Conservation (phyloP, 1,140 invertebrate species). For the Zelostemma sp. region DNA sequence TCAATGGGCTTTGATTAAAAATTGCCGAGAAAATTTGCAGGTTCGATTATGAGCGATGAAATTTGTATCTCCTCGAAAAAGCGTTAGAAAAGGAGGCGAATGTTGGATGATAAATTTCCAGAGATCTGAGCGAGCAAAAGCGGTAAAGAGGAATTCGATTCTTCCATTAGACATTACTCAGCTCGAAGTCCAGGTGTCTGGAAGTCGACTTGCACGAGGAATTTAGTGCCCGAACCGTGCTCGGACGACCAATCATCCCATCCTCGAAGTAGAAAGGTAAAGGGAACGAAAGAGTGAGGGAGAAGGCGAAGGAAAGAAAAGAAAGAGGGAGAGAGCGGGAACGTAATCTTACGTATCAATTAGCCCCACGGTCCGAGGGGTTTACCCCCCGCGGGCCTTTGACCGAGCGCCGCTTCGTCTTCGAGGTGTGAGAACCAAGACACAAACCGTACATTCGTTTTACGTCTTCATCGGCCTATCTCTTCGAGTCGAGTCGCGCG, state of each 20-base stretch:
- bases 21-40: too few relatives aligned
- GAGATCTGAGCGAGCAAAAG: background rate
- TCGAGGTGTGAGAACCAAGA: slow-evolving; percentile 67
- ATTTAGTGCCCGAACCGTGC: slow-evolving; percentile 55
- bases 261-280: slow-evolving; percentile 29
- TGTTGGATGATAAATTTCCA: too few relatives aligned
- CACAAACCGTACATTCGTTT: slow-evolving; percentile 47
- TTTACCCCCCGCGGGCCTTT: slow-evolving; percentile 71
- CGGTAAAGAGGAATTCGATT: slow-evolving; percentile 8
- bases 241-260: slow-evolving; percentile 57
- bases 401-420: slow-evolving; percentile 66
- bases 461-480: slow-evolving; percentile 54
- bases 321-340: slow-evolving; percentile 45
- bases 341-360: slow-evolving; percentile 72
- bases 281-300: slow-evolving; percentile 15
- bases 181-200: slow-evolving; percentile 39
- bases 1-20: too few relatives aligned
- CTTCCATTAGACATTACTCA: slow-evolving; percentile 30
- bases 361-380: slow-evolving; percentile 68
- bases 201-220: slow-evolving; percentile 45
- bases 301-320: slow-evolving; percentile 19
- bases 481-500: slow-evolving; percentile 22
- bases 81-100: too few relatives aligned
- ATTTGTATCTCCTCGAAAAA: too few relatives aligned
- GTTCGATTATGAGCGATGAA: too few relatives aligned